phyloP scores from a whole-genome alignment of 2,113 vertebrate genomes.

The Xiphophorus couchianus region DNA sequence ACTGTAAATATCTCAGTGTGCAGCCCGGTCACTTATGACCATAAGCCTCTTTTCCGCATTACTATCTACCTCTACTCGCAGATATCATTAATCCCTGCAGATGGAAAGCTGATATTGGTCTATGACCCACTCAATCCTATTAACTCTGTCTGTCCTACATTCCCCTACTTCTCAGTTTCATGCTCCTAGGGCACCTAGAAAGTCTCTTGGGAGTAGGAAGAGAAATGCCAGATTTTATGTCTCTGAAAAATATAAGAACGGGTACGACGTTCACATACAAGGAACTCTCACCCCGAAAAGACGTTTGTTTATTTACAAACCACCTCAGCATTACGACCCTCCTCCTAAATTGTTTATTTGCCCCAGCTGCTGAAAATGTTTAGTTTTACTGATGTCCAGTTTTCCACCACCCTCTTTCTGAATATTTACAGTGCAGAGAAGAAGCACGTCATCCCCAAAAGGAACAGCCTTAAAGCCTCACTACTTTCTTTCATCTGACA shows the following conservation, averaged over 20 bases:
- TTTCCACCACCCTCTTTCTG: slow-evolving; percentile 27
- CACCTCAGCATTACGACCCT: slow-evolving; percentile 14
- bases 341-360: slow-evolving; percentile 18
- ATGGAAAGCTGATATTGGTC: slow-evolving; percentile 77
- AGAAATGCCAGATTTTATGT: slow-evolving; percentile 43
- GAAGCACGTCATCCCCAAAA: slow-evolving; percentile 18
- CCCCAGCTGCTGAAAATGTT: slow-evolving; percentile 3
- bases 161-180: slow-evolving; percentile 41
- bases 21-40: slow-evolving; percentile 29
- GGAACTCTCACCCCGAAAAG: no score
- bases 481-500: slow-evolving; percentile 7
- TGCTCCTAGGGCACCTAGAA: slow-evolving; percentile 19
- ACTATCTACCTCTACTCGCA: slow-evolving; percentile 57
- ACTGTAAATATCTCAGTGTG: slow-evolving; percentile 17
- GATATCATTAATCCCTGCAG: slow-evolving; percentile 72
- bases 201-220: slow-evolving; percentile 14
- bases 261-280: no score
- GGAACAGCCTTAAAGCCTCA: slow-evolving; percentile 11
- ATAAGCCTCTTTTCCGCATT: slow-evolving; percentile 75
- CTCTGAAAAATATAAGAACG: slow-evolving; percentile 52
- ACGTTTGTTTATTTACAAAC: slow-evolving; percentile 3
- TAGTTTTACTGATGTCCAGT: slow-evolving; percentile 21
- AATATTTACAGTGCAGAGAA: slow-evolving; percentile 42
- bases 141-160: slow-evolving; percentile 72
- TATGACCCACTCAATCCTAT: slow-evolving; percentile 72